Evolutionary conservation across 2,888 invertebrate species (phyloP), one percentile per base, ranked within the genome.

Genomic region (Mesopsocus fuscifrons): DNA sequence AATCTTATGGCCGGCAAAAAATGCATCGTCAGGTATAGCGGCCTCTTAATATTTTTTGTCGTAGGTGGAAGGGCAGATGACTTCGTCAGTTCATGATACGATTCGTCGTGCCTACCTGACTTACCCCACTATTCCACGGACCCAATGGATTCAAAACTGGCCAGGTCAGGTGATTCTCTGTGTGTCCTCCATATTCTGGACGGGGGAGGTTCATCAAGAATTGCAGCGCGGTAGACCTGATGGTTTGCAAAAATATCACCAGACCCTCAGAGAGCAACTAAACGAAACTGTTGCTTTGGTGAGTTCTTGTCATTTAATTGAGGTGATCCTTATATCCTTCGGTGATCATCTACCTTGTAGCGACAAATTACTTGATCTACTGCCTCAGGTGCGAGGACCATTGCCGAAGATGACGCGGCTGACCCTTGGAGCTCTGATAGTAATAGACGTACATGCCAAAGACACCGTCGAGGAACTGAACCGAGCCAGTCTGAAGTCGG

Each of bases 381-480:
- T n/a, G n/a, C n/a, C 15, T 34, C 15, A 34, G 34, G 34, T 34
- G n/a, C 64, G 76, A 56, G 76, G 81, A 2, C 69, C 72, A 52
- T 60, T 85, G 42, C 71, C 71, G 4, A 78, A 76, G 54, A 68
- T 82, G 49, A 69, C 69, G 47, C 69, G 83, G 52, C 78, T 79
- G 44, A 83, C 84, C 2, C 68, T 87, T 2, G 81, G 81, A 53
- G 82, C 85, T 8, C 64, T 87, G 21, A 82, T 88, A 41, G 81
- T 82, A 30, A 77, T 84, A 47, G 84, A 87, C 56, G 85, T 87
- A 1, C 87, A 88, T 52, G 81, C 83, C 2, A 75, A 81, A 59
- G 84, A 87, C 59, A 81, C 84, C 1, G 77, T 82, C 9, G 66
- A 70, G 51, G 73, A 78, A 6, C 61, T 81, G 33, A 55, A 72